Base-by-base conservation (phyloP, 2,113 vertebrate genomes). In the Ranitomeya variabilis region DNA sequence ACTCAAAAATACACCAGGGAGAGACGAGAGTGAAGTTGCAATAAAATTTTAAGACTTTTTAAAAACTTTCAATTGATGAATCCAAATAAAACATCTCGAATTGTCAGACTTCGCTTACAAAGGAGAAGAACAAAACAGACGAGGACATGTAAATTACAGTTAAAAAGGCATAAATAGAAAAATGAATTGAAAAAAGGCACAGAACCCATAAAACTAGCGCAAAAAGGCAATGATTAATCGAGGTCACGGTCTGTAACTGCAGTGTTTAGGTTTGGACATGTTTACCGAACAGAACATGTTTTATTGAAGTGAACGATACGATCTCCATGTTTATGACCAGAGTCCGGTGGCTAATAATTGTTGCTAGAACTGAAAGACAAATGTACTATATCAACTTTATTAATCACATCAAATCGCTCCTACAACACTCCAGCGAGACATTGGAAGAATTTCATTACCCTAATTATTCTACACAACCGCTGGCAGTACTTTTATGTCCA, bases 321-420 rank as follows among this genome's bases (percentile, higher is more conserved):
- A 45, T 73, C 4, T 23, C 26, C 51, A 60, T 74, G 67, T 85
- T 85, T 85, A 55, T 57, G 67, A 85, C 12, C 64, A 71, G 52
- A 55, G 73, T 85, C 54, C 54, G 12, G 55, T 37, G 67, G 23
- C 52, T 57, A 74, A 85, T 74, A 85, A 55, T 74, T 14, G 16
- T 45, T 79, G 19, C 83, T 74, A 26, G 14, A 74, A 76, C 10
- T 60, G 54, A 69, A 37, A 59, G 54, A 85, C 52, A 60, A 74
- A 23, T 85, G 52, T 45, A 76, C n/a, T 85, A 59, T 37, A 85
- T 85, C 54, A 85, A 59, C 26, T 85, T 74, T 85, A 85, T 85
- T 85, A 85, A 85, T 84, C 82, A 71, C 66, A 71, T 84, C 37
- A 76, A 76, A 76, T 52, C 2, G 73, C 37, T 52, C 64, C 45